Conservation (phyloP, 2,113 vertebrate genomes). For the Ondatra zibethicus region DNA sequence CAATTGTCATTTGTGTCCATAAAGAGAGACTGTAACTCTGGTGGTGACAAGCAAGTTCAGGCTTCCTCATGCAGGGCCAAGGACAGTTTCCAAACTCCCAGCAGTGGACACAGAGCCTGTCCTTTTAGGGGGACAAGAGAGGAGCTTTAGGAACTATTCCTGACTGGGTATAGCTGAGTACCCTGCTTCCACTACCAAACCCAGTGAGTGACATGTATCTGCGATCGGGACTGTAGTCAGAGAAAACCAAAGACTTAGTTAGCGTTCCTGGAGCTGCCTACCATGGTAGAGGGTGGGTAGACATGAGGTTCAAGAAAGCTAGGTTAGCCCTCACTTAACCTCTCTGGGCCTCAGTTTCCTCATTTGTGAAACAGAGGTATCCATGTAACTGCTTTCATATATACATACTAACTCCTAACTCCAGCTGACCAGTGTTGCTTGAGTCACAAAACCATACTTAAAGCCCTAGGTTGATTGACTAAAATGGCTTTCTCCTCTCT, state of each 20-base stretch:
- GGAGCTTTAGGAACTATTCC: background rate
- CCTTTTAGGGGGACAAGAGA: background rate
- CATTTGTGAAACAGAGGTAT: background rate
- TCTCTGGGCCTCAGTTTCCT: background rate
- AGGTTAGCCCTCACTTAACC: background rate
- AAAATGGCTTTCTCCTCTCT: background rate
- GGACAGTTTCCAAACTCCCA: background rate
- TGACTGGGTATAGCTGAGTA: background rate
- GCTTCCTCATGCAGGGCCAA: background rate
- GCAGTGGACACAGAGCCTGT: background rate
- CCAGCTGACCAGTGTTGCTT: background rate
- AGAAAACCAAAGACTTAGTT: background rate
- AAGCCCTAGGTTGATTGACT: background rate
- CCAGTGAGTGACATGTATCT: background rate
- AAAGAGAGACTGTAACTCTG: background rate
- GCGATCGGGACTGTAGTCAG: background rate
- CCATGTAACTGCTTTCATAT: background rate
- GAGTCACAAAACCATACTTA: background rate
- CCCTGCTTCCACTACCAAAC: background rate
- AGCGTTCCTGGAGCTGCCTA: background rate
- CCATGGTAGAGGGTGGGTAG: rapidly evolving
- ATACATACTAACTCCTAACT: background rate
- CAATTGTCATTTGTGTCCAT: background rate
- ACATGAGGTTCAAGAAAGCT: background rate
- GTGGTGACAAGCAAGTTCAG: too few species aligned